Base-by-base conservation (phyloP, 2,888 invertebrate genomes). In the Erebia aethiops region DNA sequence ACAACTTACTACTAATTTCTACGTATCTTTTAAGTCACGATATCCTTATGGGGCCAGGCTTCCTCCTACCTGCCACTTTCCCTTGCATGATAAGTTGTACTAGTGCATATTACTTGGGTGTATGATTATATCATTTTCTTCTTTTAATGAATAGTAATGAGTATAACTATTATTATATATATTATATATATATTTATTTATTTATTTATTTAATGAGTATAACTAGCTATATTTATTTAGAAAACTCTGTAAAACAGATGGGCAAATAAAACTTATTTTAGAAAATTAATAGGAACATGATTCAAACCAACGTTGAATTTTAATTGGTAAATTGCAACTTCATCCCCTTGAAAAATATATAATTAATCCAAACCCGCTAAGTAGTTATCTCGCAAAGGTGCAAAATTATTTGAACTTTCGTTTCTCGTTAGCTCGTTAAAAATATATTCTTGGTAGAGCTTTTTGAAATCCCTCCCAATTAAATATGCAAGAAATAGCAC, bases 381-480 rank as follows among this genome's bases (percentile, higher is more conserved):
- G 35, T 35, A 21, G 21, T 69, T 63, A 69, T 68, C 43, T 56
- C 46, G 56, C 56, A 49, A 46, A 69, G 63, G 56, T 63, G 56
- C 62, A 69, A 56, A 62, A 63, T 63, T 56, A 68, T 68, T 68
- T 60, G 10, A 56, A 56, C 69, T 49, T 62, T 68, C 52, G 43
- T 41, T 58, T 7, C 68, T 62, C 54, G 64, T 64, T 65, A 65
- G 65, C 54, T 65, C 65, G 67, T 69, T 69, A 57, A 69, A 68
- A 69, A 69, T 69, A 69, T 46, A 62, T 69, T 69, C 62, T 63
- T 14, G 67, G 46, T 67, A 18, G 67, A 54, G 18, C 14, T 54
- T 67, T 67, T 49, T 43, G 49, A 67, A 58, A 41, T 26, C 18
- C 16, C 46, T 43, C 56, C 9, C 57, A 5, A 21, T 16, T 66